Conservation (phyloP, 1,140 invertebrate genomes). For the Copidosoma floridanum region DNA sequence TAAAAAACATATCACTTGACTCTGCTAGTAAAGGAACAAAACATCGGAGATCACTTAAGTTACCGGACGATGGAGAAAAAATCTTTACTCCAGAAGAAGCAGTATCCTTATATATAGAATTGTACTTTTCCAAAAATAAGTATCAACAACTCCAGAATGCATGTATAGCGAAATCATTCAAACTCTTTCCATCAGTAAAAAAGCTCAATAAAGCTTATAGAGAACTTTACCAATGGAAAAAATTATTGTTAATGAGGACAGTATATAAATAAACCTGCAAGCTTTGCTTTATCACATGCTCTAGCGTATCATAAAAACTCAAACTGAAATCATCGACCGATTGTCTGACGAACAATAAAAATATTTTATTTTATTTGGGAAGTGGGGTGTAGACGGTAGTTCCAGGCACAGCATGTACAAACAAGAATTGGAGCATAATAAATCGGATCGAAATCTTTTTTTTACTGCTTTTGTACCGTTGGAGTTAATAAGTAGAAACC, state of each 20-base stretch:
- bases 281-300: slow-evolving; percentile 29
- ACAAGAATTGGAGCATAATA: slow-evolving; percentile 33
- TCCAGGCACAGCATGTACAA: slow-evolving; percentile 35
- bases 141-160: slow-evolving; percentile 6
- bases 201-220: background rate
- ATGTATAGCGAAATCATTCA: background rate
- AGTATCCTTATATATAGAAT: background rate
- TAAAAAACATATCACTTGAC: background rate
- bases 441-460: slow-evolving; percentile 32
- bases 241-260: slow-evolving; percentile 23
- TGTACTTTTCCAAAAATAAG: slow-evolving; percentile 3
- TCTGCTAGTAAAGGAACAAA: background rate
- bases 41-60: background rate
- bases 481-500: slow-evolving; percentile 10
- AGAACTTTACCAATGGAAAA: slow-evolving; percentile 1
- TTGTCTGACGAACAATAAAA: slow-evolving; percentile 13
- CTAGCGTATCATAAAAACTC: slow-evolving; percentile 14
- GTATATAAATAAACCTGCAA: slow-evolving; percentile 30
- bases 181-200: slow-evolving; percentile 3
- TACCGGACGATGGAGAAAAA: background rate
- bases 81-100: slow-evolving; percentile 9
- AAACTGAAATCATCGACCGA: slow-evolving; percentile 21
- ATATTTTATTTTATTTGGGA: slow-evolving; percentile 30
- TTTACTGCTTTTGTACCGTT: slow-evolving; percentile 36
- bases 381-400: slow-evolving; percentile 40